Conservation (phyloP, 2,888 invertebrate genomes). For the Spisula subtruncata region DNA sequence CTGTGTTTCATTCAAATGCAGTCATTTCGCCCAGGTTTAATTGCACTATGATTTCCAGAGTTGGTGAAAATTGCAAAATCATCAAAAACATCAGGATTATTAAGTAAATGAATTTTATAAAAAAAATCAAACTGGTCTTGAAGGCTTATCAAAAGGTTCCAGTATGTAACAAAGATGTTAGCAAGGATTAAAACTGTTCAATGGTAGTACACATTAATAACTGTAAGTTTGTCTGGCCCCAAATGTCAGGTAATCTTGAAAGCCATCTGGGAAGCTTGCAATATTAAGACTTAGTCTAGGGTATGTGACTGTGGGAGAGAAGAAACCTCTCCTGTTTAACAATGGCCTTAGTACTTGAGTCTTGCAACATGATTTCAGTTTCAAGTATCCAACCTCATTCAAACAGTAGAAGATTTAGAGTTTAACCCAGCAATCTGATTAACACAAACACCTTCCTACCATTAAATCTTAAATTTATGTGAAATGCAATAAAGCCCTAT, state of each 20-base stretch:
- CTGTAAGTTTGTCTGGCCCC: neutral
- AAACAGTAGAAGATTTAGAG: constrained; percentile 19
- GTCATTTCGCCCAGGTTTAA: no score
- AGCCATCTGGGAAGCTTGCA: neutral
- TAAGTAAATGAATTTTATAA: no score
- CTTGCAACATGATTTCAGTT: neutral
- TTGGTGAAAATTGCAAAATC: no score
- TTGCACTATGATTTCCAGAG: no score
- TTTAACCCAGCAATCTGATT: constrained; percentile 37
- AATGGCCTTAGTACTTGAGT: neutral
- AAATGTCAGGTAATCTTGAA: neutral
- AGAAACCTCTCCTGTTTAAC: neutral
- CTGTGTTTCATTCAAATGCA: no score
- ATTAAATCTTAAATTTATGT: constrained; percentile 46
- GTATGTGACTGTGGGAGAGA: neutral
- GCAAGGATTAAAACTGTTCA: no score
- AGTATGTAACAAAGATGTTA: no score
- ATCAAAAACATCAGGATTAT: no score
- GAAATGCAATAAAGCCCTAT: constrained; percentile 30
- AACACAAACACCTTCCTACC: constrained; percentile 43
- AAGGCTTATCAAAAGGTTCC: no score
- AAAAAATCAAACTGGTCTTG: no score
- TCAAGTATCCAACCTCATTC: neutral
- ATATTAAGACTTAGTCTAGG: no score
- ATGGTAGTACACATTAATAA: neutral